phyloP scores from a whole-genome alignment of 2,888 invertebrate species.

The Tipula vernalis region DNA sequence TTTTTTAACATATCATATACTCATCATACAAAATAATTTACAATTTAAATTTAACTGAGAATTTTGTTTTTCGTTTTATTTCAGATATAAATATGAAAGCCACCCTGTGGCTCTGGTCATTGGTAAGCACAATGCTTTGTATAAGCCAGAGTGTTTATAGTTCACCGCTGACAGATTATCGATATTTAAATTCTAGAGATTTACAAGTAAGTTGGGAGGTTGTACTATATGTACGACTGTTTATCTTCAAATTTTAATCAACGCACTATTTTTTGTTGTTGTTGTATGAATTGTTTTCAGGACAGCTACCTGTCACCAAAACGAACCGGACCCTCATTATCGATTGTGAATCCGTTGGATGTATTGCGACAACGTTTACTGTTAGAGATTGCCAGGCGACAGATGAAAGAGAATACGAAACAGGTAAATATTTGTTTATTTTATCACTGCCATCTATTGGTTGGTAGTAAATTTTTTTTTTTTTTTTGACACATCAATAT shows the following conservation, averaged over 20 bases:
- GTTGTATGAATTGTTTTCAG: conserved; percentile 18
- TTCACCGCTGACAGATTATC: conserved; percentile 29
- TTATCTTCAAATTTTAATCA: background rate
- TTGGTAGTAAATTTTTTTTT: background rate
- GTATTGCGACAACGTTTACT: conserved; percentile 70
- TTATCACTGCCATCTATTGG: background rate
- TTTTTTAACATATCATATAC: background rate
- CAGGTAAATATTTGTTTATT: conserved; percentile 35
- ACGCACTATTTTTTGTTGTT: background rate
- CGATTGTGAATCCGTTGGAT: conserved; percentile 78
- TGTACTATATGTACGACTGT: background rate
- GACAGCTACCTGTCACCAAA: conserved; percentile 39
- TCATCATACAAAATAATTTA: background rate
- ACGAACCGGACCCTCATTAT: conserved; percentile 58
- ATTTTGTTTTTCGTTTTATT: conserved; percentile 14
- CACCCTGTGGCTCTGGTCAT: conserved; percentile 35
- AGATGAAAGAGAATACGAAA: conserved; percentile 60
- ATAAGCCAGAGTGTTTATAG: conserved; percentile 31
- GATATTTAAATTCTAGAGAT: conserved; percentile 28
- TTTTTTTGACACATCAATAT: too few relatives aligned
- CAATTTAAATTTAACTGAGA: background rate
- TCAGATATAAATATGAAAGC: conserved; percentile 32
- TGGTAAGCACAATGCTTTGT: conserved; percentile 31
- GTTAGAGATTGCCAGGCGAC: conserved; percentile 69
- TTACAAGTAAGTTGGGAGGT: conserved; percentile 27